Percentiles rank a stretch among this genome's conserved stretches.
phyloP scores from a whole-genome alignment of 1,140 invertebrate genomes.

The Uloborus diversus region DNA sequence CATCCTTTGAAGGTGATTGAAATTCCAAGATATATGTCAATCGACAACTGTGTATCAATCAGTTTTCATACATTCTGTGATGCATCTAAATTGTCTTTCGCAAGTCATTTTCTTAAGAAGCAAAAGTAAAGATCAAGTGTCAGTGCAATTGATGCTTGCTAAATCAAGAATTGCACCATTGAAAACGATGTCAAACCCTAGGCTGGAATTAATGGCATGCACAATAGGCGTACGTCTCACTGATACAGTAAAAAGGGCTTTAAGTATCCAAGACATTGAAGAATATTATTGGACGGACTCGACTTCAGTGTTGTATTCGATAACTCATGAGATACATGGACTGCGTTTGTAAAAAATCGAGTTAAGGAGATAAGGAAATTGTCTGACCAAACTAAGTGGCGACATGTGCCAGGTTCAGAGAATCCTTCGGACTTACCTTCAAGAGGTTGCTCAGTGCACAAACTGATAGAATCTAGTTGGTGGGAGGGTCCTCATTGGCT shows the following conservation, averaged over 20 bases:
- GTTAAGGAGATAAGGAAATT: constrained; percentile 3
- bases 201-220: too few relatives aligned
- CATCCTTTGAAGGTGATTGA: background rate
- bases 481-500: constrained; percentile 20
- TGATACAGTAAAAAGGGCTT: too few relatives aligned
- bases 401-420: constrained; percentile 3
- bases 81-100: background rate
- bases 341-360: background rate
- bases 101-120: background rate
- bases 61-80: background rate
- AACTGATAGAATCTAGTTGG: constrained; percentile 12
- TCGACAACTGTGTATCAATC: background rate
- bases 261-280: too few relatives aligned
- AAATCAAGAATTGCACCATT: constrained; percentile 6
- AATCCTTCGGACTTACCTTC: constrained; percentile 1
- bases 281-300: constrained; percentile 19
- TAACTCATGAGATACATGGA: background rate
- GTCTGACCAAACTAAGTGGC: background rate
- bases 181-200: background rate
- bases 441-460: background rate
- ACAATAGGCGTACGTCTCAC: too few relatives aligned
- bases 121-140: background rate
- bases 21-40: constrained; percentile 1
- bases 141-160: too few relatives aligned
- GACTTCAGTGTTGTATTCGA: constrained; percentile 1